Base-by-base conservation (phyloP, 2,888 invertebrate species). In the Aleiodes alternator region DNA sequence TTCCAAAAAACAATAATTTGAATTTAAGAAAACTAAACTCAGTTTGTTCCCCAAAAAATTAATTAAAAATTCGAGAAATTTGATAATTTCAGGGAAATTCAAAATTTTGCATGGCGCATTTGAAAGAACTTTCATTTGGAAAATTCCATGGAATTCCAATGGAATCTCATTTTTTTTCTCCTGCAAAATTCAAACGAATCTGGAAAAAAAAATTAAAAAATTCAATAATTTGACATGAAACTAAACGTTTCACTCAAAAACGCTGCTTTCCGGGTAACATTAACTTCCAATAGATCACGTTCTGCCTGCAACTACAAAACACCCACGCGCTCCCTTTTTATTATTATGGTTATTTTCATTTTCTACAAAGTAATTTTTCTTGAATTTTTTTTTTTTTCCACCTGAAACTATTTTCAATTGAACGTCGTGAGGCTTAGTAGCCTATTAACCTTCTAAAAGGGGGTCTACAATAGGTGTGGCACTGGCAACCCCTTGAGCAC, bases 361-460 rank as follows among this genome's bases (percentile, higher is more conserved):
- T 16, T 53, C 14, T 53, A 53, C 16, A 53, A 16, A 14, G 23
- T 16, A 51, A 50, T 68, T 68, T 68, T 68, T 23, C 6, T 34
- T 34, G 6, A 34, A 34, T 0, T 23, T 23, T 23, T 23, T 64
- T 50, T 11, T 11, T 43, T 43, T 43, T 43, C 11, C 43, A 43
- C 43, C 43, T 43, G 43, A 43, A 43, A 31, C 51, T 29, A 68
- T 68, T 68, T 68, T 68, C 68, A 51, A 68, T 64, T 53, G 68
- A 31, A 68, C 51, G 68, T 68, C 80, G 64, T 78, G 73, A 51
- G 76, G 59, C 72, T 80, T 73, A 75, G 73, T 75, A 80, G 80
- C 82, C 81, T 80, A 81, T 84, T 85, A 83, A 85, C 85, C 85
- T 85, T 85, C 85, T 84, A 84, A 85, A 83, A 84, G 83, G 84